phyloP scores from a whole-genome alignment of 2,797 vertebrate genomes.

The Mico argentatus region DNA sequence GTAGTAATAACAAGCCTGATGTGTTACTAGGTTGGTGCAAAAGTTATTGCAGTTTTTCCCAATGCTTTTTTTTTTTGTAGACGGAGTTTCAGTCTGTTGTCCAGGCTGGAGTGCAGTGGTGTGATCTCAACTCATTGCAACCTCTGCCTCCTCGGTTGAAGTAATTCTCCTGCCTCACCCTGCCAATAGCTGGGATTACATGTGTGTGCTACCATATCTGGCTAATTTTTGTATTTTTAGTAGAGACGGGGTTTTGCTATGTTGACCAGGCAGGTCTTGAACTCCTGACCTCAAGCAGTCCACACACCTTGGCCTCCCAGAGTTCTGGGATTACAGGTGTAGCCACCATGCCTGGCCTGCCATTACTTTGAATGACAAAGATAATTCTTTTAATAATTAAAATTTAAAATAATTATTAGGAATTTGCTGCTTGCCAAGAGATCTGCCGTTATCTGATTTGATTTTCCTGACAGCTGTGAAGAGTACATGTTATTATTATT shows the following conservation, averaged over 20 bases:
- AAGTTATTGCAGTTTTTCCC: neutral
- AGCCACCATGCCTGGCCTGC: neutral
- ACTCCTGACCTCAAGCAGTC: neutral
- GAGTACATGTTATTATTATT: neutral
- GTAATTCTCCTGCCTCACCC: neutral
- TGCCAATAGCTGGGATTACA: neutral
- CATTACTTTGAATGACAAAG: neutral
- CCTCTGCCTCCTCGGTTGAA: neutral
- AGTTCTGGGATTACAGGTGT: neutral
- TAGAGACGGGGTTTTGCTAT: neutral
- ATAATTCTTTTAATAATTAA: neutral
- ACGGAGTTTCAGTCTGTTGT: neutral
- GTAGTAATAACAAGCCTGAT: neutral
- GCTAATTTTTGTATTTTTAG: neutral
- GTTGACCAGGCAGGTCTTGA: neutral
- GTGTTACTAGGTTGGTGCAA: too few species aligned
- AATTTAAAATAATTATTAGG: neutral
- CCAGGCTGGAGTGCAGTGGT: neutral
- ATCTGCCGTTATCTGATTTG: neutral
- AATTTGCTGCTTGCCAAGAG: neutral
- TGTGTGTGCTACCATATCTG: neutral
- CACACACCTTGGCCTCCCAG: neutral
- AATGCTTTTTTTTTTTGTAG: too few species aligned
- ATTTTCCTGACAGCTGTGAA: neutral
- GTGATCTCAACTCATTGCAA: neutral